Evolutionary conservation across 2,888 invertebrate genomes (phyloP), one percentile per base, ranked within the genome.

Genomic region (Drosophila anomalata): DNA sequence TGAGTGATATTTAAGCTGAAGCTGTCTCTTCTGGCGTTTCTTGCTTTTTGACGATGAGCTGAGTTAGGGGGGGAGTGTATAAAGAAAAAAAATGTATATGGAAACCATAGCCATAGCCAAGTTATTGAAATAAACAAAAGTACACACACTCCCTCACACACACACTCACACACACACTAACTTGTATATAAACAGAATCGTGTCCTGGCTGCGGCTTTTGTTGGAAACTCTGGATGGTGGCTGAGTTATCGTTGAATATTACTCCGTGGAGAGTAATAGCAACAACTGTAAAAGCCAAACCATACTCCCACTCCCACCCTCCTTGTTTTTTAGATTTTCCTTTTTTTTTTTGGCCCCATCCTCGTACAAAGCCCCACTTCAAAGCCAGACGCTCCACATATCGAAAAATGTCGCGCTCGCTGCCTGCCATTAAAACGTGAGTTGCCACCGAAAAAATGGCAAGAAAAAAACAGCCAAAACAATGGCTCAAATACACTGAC

Each of bases 111-210:
- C 29, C 58, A 55, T 59, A 69, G 75, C 52, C 57, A 78, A 78
- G 78, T 76, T 79, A 81, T 85, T 85, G 81, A 88, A 89, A 90
- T 89, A 82, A 89, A 84, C 89, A 87, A 87, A 86, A 82, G 79
- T 61, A 55, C 44, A 36, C 29, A 29, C 29, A 9, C 22, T 24
- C 22, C 22, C 22, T 24, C 29, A 29, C 29, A 9, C 29, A 29
- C 29, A 29, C 9, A 29, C 8, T 2, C 29, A 29, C 29, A 29
- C 29, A 29, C 29, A 29, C 8, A 29, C 9, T 3, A 9, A 29
- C 9, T 5, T 4, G 4, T 3, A 29, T 9, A 29, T 29, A 74
- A 72, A 59, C 24, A 33, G 22, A 55, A 57, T 65, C 67, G 75
- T 75, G 75, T 61, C 42, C 51, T 52, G 71, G 36, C 51, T 53